Conservation (phyloP, 2,113 vertebrate genomes). For the Herpetotheres cachinnans region DNA sequence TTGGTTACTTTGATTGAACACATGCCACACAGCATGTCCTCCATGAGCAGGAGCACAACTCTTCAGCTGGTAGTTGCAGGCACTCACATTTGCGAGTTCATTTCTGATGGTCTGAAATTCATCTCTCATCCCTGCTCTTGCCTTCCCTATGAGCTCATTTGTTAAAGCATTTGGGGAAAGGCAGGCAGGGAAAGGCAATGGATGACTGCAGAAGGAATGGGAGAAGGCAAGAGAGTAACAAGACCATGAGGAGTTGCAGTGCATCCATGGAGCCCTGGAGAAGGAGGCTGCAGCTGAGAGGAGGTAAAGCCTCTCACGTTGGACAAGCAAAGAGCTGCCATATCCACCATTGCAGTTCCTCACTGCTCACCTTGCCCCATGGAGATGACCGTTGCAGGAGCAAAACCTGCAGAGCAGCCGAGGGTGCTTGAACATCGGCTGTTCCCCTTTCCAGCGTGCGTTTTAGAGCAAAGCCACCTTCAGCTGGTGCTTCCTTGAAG, state of each 20-base stretch:
- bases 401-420: neutral
- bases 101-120: neutral
- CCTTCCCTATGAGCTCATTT: neutral
- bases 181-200: neutral
- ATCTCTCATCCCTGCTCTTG: neutral
- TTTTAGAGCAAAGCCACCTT: neutral
- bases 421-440: neutral
- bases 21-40: neutral
- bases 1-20: conserved; percentile 29
- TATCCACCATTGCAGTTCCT: neutral
- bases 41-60: neutral
- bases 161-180: neutral
- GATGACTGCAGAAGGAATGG: neutral
- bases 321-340: neutral
- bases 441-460: neutral
- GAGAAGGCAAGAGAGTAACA: neutral
- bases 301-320: neutral
- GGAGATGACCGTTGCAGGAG: neutral
- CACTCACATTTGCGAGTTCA: neutral
- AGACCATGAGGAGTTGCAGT: neutral
- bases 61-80: neutral
- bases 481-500: neutral
- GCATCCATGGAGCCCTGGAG: neutral
- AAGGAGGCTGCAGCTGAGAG: neutral
- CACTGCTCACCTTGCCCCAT: neutral